Percentiles rank a stretch among this genome's conserved stretches.
Conservation (phyloP, 2,797 vertebrate species). For the Poecile montanus region DNA sequence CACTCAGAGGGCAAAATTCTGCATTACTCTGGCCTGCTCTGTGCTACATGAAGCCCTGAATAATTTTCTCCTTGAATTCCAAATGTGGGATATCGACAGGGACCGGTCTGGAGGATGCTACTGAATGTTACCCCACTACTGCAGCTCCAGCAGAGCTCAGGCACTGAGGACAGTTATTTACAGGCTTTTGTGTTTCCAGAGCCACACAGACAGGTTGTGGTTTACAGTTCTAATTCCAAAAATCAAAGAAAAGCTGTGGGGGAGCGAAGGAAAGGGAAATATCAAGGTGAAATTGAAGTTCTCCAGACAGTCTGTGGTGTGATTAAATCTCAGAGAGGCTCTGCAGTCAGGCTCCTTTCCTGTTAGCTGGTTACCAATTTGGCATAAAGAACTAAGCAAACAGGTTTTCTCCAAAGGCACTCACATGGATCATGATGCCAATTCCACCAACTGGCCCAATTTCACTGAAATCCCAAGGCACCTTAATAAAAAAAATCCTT, state of each 20-base stretch:
- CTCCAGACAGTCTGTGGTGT: conserved; percentile 40
- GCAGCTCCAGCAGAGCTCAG: neutral
- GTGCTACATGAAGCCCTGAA: neutral
- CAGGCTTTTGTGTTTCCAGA: neutral
- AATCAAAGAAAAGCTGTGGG: conserved; percentile 4
- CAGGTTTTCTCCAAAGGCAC: conserved; percentile 75
- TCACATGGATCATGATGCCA: conserved; percentile 55
- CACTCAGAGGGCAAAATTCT: neutral
- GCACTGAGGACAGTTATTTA: neutral
- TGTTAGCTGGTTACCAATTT: conserved; percentile 67
- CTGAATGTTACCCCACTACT: neutral
- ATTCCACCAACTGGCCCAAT: conserved; percentile 65
- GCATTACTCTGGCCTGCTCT: neutral
- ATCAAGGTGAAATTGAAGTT: conserved; percentile 48
- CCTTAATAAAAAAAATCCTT: conserved; percentile 51
- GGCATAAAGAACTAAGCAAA: conserved; percentile 73
- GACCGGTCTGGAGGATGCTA: neutral
- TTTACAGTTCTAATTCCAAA: neutral
- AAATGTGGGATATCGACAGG: neutral
- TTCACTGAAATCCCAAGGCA: conserved; percentile 67
- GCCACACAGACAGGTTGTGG: neutral
- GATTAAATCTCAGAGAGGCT: conserved; percentile 66
- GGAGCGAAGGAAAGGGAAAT: neutral
- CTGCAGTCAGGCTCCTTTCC: conserved; percentile 45
- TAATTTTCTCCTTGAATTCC: neutral